A percentile compares a stretch with the other conserved stretches of the same genome.
These are phyloP conservation scores for Volucella bombylans DNA, from an alignment of 2,888 invertebrate species.

Conservation along the genomic window DNA sequence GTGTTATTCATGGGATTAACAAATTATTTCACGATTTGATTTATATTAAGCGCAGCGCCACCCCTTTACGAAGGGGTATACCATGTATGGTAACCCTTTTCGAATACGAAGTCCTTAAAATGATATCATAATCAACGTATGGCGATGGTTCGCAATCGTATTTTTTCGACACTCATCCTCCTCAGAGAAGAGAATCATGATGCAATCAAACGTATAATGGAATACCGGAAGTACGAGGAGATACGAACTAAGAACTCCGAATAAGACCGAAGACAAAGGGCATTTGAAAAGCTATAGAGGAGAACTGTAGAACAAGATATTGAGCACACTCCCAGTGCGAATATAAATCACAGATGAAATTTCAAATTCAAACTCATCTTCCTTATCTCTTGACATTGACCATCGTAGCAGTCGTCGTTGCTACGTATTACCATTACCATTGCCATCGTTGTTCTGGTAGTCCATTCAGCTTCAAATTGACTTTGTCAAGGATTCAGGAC, in stretches of 20 bases:
- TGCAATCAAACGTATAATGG: conserved; percentile 65
- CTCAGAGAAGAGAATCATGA: conserved; percentile 32
- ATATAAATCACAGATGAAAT: conserved; percentile 62
- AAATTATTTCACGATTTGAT: conserved; percentile 71
- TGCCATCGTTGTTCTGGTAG: neutral
- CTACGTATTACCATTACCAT: neutral
- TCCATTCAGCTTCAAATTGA: conserved; percentile 32
- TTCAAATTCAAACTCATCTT: conserved; percentile 50
- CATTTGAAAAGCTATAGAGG: conserved; percentile 33
- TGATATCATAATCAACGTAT: conserved; percentile 24
- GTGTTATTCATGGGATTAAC: conserved; percentile 70
- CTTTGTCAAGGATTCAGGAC: conserved; percentile 10
- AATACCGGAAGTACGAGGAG: conserved; percentile 8
- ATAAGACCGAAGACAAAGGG: conserved; percentile 1
- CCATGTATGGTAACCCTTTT: conserved; percentile 58
- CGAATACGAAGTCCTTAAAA: neutral
- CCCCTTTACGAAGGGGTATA: conserved; percentile 30
- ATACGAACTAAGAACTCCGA: too few relatives aligned
- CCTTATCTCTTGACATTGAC: conserved; percentile 56
- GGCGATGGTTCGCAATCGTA: conserved; percentile 16
- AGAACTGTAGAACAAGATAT: conserved; percentile 18
- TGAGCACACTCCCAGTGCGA: conserved; percentile 40
- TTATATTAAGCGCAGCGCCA: conserved; percentile 63
- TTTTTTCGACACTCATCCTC: neutral
- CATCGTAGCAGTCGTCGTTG: conserved; percentile 31